phyloP scores from a whole-genome alignment of 2,888 invertebrate species.

The Antheraea yamamai region DNA sequence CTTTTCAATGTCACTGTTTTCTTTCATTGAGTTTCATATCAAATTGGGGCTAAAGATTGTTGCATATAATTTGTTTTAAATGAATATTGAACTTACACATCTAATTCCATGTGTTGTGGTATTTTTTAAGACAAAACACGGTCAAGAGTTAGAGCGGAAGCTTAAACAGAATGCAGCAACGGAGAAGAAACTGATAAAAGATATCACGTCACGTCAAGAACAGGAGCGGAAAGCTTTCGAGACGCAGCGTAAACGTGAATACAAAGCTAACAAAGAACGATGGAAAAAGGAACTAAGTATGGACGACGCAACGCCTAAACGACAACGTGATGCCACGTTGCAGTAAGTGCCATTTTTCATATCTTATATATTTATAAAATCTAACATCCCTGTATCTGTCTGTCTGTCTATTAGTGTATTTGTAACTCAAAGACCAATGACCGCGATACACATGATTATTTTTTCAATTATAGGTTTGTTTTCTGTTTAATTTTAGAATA shows the following conservation, averaged over 20 bases:
- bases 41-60: no score
- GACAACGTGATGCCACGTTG: slow-evolving; percentile 94
- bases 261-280: slow-evolving; percentile 97
- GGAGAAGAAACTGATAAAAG: slow-evolving; percentile 96
- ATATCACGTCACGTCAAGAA: slow-evolving; percentile 94
- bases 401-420: no score
- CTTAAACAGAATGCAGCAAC: slow-evolving; percentile 92
- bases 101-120: background rate
- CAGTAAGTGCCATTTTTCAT: slow-evolving; percentile 81
- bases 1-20: no score
- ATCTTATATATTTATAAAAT: background rate
- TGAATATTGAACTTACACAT: background rate
- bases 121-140: slow-evolving; percentile 84
- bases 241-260: slow-evolving; percentile 96
- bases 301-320: slow-evolving; percentile 95
- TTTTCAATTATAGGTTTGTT: no score
- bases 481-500: no score
- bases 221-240: slow-evolving; percentile 95
- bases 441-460: no score
- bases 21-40: no score
- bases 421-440: no score
- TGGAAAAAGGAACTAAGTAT: slow-evolving; percentile 97
- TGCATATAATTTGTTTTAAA: no score
- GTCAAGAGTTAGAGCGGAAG: slow-evolving; percentile 90
- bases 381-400: background rate